These are phyloP conservation scores for Gastrophryne carolinensis DNA, from an alignment of 2,797 vertebrate species.

Conservation along the genomic window DNA sequence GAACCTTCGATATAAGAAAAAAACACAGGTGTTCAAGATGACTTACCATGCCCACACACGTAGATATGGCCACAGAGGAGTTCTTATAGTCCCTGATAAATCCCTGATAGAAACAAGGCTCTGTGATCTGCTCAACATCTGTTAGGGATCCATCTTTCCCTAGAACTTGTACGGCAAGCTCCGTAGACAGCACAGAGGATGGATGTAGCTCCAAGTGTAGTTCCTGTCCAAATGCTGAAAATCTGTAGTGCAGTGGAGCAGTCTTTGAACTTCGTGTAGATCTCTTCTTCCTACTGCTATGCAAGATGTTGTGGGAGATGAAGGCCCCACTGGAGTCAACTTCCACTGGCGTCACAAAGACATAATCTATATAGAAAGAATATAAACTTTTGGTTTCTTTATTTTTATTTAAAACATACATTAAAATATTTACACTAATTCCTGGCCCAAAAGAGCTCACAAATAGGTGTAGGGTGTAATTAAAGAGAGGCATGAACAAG, in stretches of 20 bases:
- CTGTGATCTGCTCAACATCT: conserved; percentile 65
- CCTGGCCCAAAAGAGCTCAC: too few relatives aligned
- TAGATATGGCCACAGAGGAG: conserved; percentile 89
- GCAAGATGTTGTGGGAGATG: conserved; percentile 82
- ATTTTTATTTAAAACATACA: neutral
- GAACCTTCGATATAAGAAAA: neutral
- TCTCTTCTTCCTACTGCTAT: conserved; percentile 77
- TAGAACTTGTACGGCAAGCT: conserved; percentile 86
- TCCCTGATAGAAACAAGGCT: conserved; percentile 92
- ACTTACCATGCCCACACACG: conserved; percentile 93
- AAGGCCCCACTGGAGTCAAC: conserved; percentile 83
- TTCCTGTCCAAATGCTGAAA: conserved; percentile 89
- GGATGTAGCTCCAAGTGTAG: conserved; percentile 87
- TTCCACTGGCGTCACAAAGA: conserved; percentile 88
- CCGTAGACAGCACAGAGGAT: conserved; percentile 79
- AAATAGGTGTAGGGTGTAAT: too few relatives aligned
- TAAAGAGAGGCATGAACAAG: too few relatives aligned
- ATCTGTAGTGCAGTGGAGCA: conserved; percentile 81
- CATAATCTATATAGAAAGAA: conserved; percentile 76
- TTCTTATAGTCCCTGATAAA: conserved; percentile 84
- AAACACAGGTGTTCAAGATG: neutral
- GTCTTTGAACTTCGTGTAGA: conserved; percentile 68
- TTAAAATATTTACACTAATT: too few relatives aligned
- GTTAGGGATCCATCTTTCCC: conserved; percentile 74
- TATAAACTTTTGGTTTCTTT: neutral